Percentiles rank a stretch among this genome's conserved stretches.
Conservation (phyloP, 2,797 vertebrate species). For the Microctenopoma lineatum region DNA sequence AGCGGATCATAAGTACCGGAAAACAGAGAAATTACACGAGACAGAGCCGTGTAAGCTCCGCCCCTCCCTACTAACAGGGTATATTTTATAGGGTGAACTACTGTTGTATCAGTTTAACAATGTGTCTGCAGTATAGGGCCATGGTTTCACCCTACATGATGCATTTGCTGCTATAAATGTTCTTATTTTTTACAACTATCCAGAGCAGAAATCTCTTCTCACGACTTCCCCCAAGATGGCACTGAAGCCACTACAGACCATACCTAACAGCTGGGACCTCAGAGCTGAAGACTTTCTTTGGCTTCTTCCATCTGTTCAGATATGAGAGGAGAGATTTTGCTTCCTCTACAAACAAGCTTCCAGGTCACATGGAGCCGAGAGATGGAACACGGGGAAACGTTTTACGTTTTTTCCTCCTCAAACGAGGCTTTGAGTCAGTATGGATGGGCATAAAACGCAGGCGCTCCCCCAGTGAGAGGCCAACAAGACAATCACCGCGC, state of each 20-base stretch:
- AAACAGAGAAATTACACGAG: too few relatives aligned
- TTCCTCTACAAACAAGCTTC: background rate
- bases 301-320: background rate
- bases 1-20: background rate
- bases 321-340: background rate
- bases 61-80: too few relatives aligned
- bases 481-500: background rate
- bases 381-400: too few relatives aligned
- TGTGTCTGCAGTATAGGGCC: background rate
- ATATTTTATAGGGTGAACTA: too few relatives aligned
- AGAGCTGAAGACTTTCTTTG: background rate
- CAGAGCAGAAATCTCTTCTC: background rate
- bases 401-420: background rate
- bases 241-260: background rate
- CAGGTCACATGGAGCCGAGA: constrained; percentile 1
- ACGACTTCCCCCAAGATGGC: background rate
- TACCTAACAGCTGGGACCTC: background rate
- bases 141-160: background rate
- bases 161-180: background rate
- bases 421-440: background rate
- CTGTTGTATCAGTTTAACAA: constrained; percentile 11
- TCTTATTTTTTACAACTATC: background rate
- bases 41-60: too few relatives aligned
- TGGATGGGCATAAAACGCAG: background rate
- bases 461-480: background rate